Evolutionary conservation across 2,797 vertebrate genomes (phyloP), one percentile per base, ranked within the genome.

Genomic region (Parauchenoglanis punctatus): DNA sequence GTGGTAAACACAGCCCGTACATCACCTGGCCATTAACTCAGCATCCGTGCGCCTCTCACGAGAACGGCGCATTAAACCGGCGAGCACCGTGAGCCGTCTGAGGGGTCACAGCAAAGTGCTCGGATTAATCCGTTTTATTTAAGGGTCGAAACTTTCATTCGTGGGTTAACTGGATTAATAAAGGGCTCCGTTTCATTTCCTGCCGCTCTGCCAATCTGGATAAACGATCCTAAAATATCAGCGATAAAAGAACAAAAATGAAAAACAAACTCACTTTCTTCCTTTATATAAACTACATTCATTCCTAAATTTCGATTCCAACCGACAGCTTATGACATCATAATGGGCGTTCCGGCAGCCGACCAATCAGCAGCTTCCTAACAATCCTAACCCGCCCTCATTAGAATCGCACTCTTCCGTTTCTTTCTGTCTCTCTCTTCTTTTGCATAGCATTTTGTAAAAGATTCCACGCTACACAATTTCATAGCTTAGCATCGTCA

Each of bases 1-100:
- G 11, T 11, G 25, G 40, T 81, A 81, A 82, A 31, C 81, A 82
- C 61, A 52, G 61, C 25, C 59, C 49, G 61, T 82, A 82, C 17
- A 67, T 82, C 59, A 67, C 81, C 80, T 49, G 59, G 25, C 80
- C 59, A 65, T 81, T 81, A 81, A 63, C 23, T 31, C 35, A 7
- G 18, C 20, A 15, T 44, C 28, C 31, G 2, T 61, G 56, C 3
- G 58, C 56, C 23, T 44, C 4, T 31, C 35, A 15, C 61, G 78
- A 81, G 35, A 58, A 12, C 54, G 8, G 12, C 20, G 23, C 80
- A 63, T 46, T 63, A 81, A 81, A 17, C 31, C 13, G 15, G 1
- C 13, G 15, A 61, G 35, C 1, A 4, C 31, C 5, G 0, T 7
- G 78, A 81, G 31, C 78, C 56, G 0, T 25, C 56, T 56, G 20